These are phyloP conservation scores for Coreius guichenoti DNA, from an alignment of 2,797 vertebrate species.

Conservation along the genomic window DNA sequence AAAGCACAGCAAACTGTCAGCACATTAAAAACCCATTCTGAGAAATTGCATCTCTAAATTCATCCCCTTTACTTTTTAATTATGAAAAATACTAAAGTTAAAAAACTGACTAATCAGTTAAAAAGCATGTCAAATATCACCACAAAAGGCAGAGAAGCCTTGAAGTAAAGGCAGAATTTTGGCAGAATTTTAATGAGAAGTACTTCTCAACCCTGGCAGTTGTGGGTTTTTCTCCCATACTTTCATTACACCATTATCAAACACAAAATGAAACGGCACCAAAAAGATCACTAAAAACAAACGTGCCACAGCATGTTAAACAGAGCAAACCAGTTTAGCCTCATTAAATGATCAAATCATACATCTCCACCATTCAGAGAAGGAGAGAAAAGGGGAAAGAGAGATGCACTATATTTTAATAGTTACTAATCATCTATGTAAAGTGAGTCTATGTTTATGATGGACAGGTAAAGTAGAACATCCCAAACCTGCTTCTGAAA, in stretches of 20 bases:
- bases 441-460: not conserved
- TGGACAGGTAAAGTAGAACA: not conserved
- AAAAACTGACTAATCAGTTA: no score
- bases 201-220: not conserved
- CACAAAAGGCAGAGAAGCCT: not conserved
- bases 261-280: not conserved
- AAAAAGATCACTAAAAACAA: not conserved
- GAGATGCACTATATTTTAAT: not conserved
- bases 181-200: not conserved
- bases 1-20: not conserved
- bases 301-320: not conserved
- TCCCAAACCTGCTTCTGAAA: not conserved
- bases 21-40: not conserved
- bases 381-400: not conserved
- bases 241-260: not conserved
- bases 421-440: not conserved
- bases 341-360: not conserved
- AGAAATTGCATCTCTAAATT: not conserved
- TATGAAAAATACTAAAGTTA: not conserved
- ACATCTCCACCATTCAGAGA: not conserved
- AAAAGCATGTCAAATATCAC: not conserved
- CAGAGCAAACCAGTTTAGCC: conserved; percentile 1
- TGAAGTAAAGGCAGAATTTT: not conserved
- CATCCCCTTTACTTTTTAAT: not conserved
- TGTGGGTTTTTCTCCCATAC: not conserved